Conservation (phyloP, 2,888 invertebrate genomes). For the Sarcophaga subvicina region DNA sequence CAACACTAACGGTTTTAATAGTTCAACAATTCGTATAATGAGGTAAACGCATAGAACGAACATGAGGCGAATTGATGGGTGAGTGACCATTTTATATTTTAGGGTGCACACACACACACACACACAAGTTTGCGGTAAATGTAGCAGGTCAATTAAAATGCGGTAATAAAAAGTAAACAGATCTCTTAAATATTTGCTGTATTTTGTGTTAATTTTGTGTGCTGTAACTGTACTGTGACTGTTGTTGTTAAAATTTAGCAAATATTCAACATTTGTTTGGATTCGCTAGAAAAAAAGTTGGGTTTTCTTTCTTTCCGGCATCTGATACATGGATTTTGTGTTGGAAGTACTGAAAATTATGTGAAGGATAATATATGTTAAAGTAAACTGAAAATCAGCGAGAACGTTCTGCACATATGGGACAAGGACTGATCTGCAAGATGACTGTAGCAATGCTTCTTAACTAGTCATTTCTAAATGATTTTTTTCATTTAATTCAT, state of each 20-base stretch:
- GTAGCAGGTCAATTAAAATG: conserved; percentile 46
- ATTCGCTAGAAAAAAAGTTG: neutral
- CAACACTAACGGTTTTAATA: conserved; percentile 39
- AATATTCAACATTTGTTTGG: conserved; percentile 1
- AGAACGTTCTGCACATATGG: too few species aligned
- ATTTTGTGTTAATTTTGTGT: conserved; percentile 41
- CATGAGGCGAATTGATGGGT: neutral
- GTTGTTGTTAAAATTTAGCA: neutral
- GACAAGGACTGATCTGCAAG: too few species aligned
- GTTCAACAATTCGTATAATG: conserved; percentile 36
- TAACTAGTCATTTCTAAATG: too few species aligned
- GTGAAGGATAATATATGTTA: too few species aligned
- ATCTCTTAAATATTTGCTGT: conserved; percentile 19
- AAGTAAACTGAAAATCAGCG: too few species aligned
- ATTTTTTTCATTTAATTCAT: too few species aligned
- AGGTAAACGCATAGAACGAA: conserved; percentile 18
- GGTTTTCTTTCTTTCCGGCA: too few species aligned
- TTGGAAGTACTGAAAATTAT: too few species aligned
- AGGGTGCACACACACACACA: neutral
- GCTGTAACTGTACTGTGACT: too few species aligned
- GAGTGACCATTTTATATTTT: conserved; percentile 4
- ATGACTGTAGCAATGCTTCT: too few species aligned
- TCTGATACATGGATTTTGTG: too few species aligned
- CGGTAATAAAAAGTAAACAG: conserved; percentile 22
- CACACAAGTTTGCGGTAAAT: neutral